Conservation (phyloP, 2,113 vertebrate genomes). For the Etia nguti region DNA sequence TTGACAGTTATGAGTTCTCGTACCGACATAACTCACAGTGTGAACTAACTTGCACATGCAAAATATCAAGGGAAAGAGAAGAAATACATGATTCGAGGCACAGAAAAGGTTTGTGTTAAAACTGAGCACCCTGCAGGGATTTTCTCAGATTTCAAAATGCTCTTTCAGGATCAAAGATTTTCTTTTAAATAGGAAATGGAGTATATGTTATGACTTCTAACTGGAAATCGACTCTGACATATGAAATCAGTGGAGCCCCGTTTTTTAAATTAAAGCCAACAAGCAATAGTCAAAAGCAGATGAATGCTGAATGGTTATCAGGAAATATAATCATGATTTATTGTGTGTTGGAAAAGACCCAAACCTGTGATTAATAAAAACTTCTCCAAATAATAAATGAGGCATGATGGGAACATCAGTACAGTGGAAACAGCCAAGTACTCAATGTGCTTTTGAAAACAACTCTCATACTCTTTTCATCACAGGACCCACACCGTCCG, state of each 20-base stretch:
- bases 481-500: background rate
- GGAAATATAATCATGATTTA: background rate
- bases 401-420: background rate
- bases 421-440: background rate
- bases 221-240: background rate
- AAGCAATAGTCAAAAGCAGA: background rate
- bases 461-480: background rate
- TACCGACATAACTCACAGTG: background rate
- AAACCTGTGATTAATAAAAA: background rate
- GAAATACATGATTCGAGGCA: background rate
- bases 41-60: background rate
- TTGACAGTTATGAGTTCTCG: background rate
- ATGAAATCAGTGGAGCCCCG: background rate
- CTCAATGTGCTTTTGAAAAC: background rate
- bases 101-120: background rate
- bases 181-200: background rate
- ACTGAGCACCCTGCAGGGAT: background rate
- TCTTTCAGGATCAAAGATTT: background rate
- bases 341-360: background rate
- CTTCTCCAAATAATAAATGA: background rate
- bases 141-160: background rate
- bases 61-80: background rate
- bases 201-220: background rate
- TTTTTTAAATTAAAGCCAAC: background rate
- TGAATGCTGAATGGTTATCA: background rate